Percentiles rank a stretch among this genome's conserved stretches.
These are phyloP conservation scores for Melanotaenia parkinsoni DNA, from an alignment of 2,797 vertebrate genomes.

Conservation along the genomic window DNA sequence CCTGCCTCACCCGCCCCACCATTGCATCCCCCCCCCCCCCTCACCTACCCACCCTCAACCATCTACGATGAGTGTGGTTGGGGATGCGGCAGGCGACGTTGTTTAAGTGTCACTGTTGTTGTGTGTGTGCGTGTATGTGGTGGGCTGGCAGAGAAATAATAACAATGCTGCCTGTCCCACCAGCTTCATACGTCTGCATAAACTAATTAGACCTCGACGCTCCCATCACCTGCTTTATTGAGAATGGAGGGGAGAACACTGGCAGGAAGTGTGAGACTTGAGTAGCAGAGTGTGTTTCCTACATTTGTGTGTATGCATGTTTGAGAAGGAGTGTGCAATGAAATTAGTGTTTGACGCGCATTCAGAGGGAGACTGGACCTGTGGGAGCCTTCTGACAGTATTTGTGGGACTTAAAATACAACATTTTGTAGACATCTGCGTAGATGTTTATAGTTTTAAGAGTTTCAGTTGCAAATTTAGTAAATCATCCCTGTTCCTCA, in stretches of 20 bases:
- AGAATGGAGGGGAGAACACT: constrained; percentile 74
- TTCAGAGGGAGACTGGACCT: constrained; percentile 42
- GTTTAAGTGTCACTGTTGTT: constrained; percentile 78
- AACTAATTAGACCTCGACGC: constrained; percentile 90
- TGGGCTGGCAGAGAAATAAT: constrained; percentile 88
- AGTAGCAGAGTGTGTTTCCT: constrained; percentile 51
- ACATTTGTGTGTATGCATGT: constrained; percentile 61
- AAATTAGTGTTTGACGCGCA: constrained; percentile 60
- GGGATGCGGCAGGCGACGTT: constrained; percentile 76
- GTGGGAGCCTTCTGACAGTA: constrained; percentile 32
- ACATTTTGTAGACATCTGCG: constrained; percentile 10
- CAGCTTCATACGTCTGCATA: constrained; percentile 90
- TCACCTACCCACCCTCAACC: constrained; percentile 58
- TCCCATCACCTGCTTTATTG: constrained; percentile 89
- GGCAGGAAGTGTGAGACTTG: constrained; percentile 63
- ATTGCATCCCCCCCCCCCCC: background rate
- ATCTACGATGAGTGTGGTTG: constrained; percentile 84
- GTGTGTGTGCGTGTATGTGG: constrained; percentile 55
- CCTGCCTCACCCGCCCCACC: constrained; percentile 53
- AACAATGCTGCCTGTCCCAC: constrained; percentile 91
- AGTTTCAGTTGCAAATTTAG: constrained; percentile 38
- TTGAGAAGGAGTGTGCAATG: constrained; percentile 45
- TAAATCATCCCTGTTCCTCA: constrained; percentile 25
- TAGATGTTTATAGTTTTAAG: constrained; percentile 5
- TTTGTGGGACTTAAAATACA: constrained; percentile 39